phyloP scores from a whole-genome alignment of 2,888 invertebrate species.

The Dione juno region DNA sequence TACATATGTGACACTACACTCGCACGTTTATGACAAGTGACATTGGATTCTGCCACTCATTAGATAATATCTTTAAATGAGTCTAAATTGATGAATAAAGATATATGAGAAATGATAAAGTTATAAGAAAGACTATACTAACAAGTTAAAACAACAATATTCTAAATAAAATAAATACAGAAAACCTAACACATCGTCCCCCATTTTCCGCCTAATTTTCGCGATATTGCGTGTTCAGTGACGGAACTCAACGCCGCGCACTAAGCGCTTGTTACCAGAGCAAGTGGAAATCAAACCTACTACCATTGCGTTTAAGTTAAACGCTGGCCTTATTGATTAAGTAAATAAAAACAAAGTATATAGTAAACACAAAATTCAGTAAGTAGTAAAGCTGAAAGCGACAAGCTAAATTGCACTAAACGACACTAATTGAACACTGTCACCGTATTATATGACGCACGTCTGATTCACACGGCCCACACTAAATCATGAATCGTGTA shows the following conservation, averaged over 20 bases:
- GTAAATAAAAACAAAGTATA: neutral
- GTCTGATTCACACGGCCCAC: conserved; percentile 36
- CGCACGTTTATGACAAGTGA: neutral
- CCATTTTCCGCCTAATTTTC: too few species aligned
- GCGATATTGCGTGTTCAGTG: too few species aligned
- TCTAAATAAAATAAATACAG: neutral
- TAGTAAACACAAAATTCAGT: neutral
- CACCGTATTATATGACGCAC: conserved; percentile 35
- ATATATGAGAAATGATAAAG: neutral
- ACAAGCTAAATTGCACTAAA: conserved; percentile 31
- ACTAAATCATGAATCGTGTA: conserved; percentile 18
- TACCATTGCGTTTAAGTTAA: too few species aligned
- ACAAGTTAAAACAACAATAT: neutral
- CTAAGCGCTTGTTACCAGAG: too few species aligned
- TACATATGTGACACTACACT: neutral
- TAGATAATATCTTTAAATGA: neutral
- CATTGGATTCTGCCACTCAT: neutral
- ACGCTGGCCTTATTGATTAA: neutral
- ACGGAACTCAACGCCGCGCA: too few species aligned
- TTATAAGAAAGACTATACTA: neutral
- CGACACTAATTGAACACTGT: conserved; percentile 38
- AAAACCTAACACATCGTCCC: neutral
- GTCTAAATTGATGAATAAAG: neutral
- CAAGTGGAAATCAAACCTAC: too few species aligned
- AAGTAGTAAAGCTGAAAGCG: conserved; percentile 26